These are phyloP conservation scores for Monomorium pharaonis DNA, from an alignment of 1,140 invertebrate species.

Conservation along the genomic window DNA sequence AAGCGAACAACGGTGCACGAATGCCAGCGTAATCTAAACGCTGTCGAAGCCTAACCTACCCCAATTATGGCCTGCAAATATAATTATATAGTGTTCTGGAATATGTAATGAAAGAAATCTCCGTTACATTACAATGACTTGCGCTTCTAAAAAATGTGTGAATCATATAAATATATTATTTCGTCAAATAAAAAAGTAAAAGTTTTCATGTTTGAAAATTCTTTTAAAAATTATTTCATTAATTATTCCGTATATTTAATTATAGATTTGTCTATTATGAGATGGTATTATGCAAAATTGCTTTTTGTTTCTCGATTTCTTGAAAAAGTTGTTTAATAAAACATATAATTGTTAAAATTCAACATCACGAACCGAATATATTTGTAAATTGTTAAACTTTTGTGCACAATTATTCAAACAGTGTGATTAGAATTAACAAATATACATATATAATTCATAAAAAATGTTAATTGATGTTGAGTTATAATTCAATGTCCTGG, in stretches of 20 bases:
- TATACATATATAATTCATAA: background rate
- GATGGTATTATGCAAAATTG: background rate
- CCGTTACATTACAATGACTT: background rate
- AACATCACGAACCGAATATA: background rate
- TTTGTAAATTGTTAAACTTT: background rate
- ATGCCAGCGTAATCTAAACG: constrained; percentile 63
- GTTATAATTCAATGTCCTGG: background rate
- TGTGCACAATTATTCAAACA: background rate
- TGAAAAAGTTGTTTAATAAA: background rate
- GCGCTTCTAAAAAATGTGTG: background rate
- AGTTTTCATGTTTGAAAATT: background rate
- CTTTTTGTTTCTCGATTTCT: background rate
- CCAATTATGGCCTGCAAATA: constrained; percentile 44
- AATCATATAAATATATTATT: background rate
- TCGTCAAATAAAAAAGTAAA: background rate
- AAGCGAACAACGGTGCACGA: constrained; percentile 16
- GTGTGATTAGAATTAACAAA: background rate
- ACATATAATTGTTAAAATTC: background rate
- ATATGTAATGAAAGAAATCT: constrained; percentile 11
- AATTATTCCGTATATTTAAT: background rate
- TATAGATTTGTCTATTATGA: background rate
- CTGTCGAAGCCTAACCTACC: constrained; percentile 61
- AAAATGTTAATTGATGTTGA: background rate
- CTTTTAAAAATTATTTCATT: background rate
- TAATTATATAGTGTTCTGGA: background rate